phyloP scores from a whole-genome alignment of 35 echinoderm and acorn worm species.

The Ophiothrix spiculata region DNA sequence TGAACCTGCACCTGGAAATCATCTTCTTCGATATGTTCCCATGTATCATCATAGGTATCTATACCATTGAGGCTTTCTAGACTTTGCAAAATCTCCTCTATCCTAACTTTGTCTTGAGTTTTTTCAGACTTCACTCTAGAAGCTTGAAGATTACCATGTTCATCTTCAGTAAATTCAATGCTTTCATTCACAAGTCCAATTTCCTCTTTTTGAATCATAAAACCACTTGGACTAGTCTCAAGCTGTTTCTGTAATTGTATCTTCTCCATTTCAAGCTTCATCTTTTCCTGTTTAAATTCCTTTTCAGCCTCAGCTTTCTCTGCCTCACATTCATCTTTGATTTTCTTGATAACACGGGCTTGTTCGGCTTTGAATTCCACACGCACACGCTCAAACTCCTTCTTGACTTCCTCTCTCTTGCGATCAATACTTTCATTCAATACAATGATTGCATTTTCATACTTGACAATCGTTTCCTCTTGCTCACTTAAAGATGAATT shows the following conservation, averaged over 20 bases:
- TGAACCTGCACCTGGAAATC: not conserved
- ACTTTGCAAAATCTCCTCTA: not conserved
- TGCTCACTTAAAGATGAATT: not conserved
- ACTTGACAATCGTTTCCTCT: not conserved
- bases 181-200: not conserved
- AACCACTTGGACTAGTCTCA: not conserved
- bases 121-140: not conserved
- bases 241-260: not conserved
- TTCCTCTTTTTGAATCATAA: not conserved
- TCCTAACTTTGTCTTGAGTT: not conserved
- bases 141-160: not conserved
- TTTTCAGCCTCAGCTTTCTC: not conserved
- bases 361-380: not conserved
- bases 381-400: constrained; percentile 7
- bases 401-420: not conserved
- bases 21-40: not conserved
- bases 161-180: not conserved
- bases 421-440: not conserved
- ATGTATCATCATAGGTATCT: not conserved
- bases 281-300: not conserved
- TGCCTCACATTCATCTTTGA: not conserved
- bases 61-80: not conserved
- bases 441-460: not conserved
- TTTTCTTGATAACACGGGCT: not conserved
- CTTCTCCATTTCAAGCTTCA: not conserved